Base-by-base conservation (phyloP, 2,888 invertebrate species). In the Cosmorhoe ocellata region DNA sequence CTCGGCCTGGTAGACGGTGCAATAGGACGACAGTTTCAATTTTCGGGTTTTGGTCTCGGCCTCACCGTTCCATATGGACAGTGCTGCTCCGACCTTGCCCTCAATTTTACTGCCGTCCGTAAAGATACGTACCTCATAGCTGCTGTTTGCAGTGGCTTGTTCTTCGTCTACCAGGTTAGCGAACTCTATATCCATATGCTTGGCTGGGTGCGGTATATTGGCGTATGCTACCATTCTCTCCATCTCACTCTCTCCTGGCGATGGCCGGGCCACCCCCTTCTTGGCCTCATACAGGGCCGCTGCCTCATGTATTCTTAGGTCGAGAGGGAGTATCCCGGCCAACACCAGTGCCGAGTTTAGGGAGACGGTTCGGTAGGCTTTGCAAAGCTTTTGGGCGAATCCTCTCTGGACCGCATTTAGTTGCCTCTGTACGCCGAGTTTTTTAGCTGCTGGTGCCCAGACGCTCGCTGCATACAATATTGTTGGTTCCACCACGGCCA, bases 91-190 rank as follows among this genome's bases (percentile, higher is more conserved):
- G 1, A 50, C 50, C 7, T 39, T 27, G 1, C 39, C 50, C 10
- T 48, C 51, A 13, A 51, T 24, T 30, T 50, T 54, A 24, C 45
- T 45, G 24, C 43, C 46, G 7, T 56, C 56, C 0, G 46, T 56
- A 12, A 22, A 58, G 0, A 58, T 58, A 0, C 27, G 9, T 0
- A 46, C n/a, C 33, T 2, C 10, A 32, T 0, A 38, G 1, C 10
- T 0, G 9, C 10, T 37, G 12, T 22, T n/a, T 0, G 6, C 11
- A 1, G 42, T 11, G 3, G 31, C 24, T 5, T 22, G 26, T 1
- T 27, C 27, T 7, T 33, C 11, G 48, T 53, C 32, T 4, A 2
- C 27, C 48, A 57, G 28, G 44, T 36, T 3, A 1, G 2, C 6
- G 34, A 57, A 51, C 7, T 45, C 8, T 6, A 42, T 13, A 18